Base-by-base conservation (phyloP, 2,113 vertebrate genomes). In the Sterna hirundo region DNA sequence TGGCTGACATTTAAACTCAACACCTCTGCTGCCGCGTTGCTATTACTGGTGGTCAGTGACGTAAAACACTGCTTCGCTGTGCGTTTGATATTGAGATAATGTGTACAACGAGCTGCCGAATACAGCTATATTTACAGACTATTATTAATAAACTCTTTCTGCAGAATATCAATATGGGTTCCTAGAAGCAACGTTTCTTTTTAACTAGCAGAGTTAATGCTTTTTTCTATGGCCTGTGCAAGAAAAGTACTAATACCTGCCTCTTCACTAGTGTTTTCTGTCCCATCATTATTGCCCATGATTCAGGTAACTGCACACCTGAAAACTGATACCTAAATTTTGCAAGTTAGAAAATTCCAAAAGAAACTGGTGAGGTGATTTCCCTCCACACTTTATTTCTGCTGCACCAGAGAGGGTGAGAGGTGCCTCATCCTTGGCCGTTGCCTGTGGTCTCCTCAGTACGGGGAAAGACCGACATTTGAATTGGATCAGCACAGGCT, bases 1-100 rank as follows among this genome's bases (percentile, higher is more conserved):
- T 19, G 72, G 83, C 79, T 97, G 96, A 96, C 96, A 96, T 97
- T 94, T 96, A 90, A 96, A 96, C 93, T 97, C 94, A 96, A 93
- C 96, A 97, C 96, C 94, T 94, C 96, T 94, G 76, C 72, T 93
- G 64, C 96, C 86, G 80, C 6, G 2, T 34, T 91, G 71, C 96
- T 96, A 82, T 94, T 86, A 66, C 51, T 94, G 90, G 92, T 83
- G 70, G 64, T n/a, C 78, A 90, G 72, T 95, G 96, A 97, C 27
- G 57, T 82, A 86, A 90, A 96, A 32, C 78, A 57, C 46, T 81
- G 90, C 66, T 96, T 88, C 5, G 3, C 83, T 72, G 30, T 54
- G 86, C 25, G 10, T 49, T 81, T 96, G 86, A 74, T 81, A 54
- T 19, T 6, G 19, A 92, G 80, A 92, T 92, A 82, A 95, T 72